A percentile compares a stretch with the other conserved stretches of the same genome.
phyloP scores from a whole-genome alignment of 2,113 vertebrate species.

The Brachypodius melanocephalos region DNA sequence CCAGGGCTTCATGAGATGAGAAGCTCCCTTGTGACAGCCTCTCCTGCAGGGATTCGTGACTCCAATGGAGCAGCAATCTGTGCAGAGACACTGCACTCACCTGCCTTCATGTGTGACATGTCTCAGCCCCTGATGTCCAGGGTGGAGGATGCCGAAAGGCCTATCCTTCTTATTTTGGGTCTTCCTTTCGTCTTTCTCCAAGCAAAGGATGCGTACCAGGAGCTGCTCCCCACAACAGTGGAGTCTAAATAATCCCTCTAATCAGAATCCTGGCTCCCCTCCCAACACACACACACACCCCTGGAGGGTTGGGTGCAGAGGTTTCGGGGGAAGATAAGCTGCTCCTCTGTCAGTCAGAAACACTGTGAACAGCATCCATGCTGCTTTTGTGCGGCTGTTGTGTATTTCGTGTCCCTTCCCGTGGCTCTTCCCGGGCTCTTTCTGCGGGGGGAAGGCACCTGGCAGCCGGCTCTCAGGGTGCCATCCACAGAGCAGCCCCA shows the following conservation, averaged over 20 bases:
- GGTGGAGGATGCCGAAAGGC: neutral
- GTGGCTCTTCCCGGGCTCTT: neutral
- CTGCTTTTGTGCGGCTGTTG: neutral
- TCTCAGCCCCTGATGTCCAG: neutral
- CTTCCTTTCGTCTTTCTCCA: neutral
- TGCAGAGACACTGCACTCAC: neutral
- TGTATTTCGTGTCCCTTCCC: neutral
- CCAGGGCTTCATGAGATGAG: neutral
- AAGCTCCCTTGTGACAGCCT: neutral
- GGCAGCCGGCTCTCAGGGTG: neutral
- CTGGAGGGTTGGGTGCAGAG: neutral
- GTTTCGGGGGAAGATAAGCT: neutral
- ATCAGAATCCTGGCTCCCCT: neutral
- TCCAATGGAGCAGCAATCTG: neutral
- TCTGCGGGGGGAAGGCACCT: neutral
- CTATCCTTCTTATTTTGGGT: neutral
- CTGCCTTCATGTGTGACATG: neutral
- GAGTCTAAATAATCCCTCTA: conserved; percentile 26
- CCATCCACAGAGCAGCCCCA: conserved; percentile 9
- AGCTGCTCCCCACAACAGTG: neutral
- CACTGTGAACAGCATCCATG: neutral
- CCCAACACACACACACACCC: neutral
- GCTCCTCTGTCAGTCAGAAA: neutral
- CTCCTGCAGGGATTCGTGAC: neutral
- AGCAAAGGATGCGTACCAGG: neutral